phyloP scores from a whole-genome alignment of 2,888 invertebrate species.

The Caenorhabditis sp. region DNA sequence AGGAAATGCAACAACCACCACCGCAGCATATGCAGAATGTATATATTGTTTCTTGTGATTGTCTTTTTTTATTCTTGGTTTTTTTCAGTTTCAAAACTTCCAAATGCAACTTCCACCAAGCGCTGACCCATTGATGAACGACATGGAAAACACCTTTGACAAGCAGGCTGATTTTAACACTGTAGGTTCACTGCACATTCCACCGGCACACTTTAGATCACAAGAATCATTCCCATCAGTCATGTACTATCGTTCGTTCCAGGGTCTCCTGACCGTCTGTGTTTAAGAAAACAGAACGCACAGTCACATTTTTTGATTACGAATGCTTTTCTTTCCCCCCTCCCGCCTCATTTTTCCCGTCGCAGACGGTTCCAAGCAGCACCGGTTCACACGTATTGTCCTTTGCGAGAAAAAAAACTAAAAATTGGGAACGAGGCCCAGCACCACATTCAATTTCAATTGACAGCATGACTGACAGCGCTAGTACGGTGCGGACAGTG shows the following conservation, averaged over 20 bases:
- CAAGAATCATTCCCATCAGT: slow-evolving; percentile 28
- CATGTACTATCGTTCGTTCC: slow-evolving; percentile 8
- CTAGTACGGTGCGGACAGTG: too few relatives aligned
- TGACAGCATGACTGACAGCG: slow-evolving; percentile 27
- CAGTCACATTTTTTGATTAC: slow-evolving; percentile 51
- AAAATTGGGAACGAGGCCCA: slow-evolving; percentile 24
- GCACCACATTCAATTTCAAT: slow-evolving; percentile 24
- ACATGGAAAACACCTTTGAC: slow-evolving; percentile 59
- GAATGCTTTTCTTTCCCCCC: slow-evolving; percentile 17
- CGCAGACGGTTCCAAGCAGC: slow-evolving; percentile 48
- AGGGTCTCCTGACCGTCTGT: slow-evolving; percentile 21
- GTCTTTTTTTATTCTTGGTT: background rate
- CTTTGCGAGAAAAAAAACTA: slow-evolving; percentile 12
- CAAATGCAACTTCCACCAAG: slow-evolving; percentile 50
- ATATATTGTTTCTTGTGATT: slow-evolving; percentile 2
- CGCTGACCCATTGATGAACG: slow-evolving; percentile 61
- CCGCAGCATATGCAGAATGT: slow-evolving; percentile 39
- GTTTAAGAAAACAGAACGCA: slow-evolving; percentile 12
- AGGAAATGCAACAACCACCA: slow-evolving; percentile 25
- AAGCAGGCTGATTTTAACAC: slow-evolving; percentile 65
- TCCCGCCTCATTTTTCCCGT: background rate
- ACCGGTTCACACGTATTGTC: slow-evolving; percentile 56
- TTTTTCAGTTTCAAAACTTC: slow-evolving; percentile 52
- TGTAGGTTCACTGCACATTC: slow-evolving; percentile 68
- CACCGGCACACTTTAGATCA: slow-evolving; percentile 69